Evolutionary conservation across 2,797 vertebrate species (phyloP).

Genomic region (Lindbergichthys nudifrons): DNA sequence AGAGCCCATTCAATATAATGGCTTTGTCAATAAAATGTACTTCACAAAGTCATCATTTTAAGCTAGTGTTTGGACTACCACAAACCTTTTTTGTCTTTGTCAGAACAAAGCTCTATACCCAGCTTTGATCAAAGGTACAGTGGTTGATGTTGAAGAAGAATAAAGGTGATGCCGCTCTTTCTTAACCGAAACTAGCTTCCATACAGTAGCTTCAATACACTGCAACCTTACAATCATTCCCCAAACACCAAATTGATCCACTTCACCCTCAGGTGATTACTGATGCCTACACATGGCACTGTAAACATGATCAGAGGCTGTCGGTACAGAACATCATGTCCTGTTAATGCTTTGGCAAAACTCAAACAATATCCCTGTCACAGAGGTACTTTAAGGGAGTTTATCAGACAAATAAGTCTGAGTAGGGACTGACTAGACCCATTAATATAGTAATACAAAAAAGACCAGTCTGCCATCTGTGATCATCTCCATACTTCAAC

Average conservation of each 20-base stretch:
- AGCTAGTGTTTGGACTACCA: background rate
- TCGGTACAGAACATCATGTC: constrained; percentile 20
- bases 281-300: constrained; percentile 15
- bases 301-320: constrained; percentile 31
- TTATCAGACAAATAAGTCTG: background rate
- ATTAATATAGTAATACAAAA: background rate
- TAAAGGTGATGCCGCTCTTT: background rate
- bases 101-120: background rate
- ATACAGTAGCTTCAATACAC: background rate
- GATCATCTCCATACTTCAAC: constrained; percentile 1
- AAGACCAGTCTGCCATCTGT: background rate
- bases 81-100: background rate
- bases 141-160: background rate
- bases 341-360: constrained; percentile 4
- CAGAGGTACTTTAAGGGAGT: background rate
- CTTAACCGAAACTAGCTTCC: background rate
- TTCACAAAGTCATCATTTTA: background rate
- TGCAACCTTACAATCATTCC: background rate
- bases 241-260: background rate
- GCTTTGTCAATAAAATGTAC: background rate
- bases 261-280: background rate
- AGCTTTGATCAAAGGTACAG: background rate
- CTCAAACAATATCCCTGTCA: constrained; percentile 1
- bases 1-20: background rate
- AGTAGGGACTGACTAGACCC: background rate